phyloP scores from a whole-genome alignment of 1,140 invertebrate species.

The Diorhabda sublineata region DNA sequence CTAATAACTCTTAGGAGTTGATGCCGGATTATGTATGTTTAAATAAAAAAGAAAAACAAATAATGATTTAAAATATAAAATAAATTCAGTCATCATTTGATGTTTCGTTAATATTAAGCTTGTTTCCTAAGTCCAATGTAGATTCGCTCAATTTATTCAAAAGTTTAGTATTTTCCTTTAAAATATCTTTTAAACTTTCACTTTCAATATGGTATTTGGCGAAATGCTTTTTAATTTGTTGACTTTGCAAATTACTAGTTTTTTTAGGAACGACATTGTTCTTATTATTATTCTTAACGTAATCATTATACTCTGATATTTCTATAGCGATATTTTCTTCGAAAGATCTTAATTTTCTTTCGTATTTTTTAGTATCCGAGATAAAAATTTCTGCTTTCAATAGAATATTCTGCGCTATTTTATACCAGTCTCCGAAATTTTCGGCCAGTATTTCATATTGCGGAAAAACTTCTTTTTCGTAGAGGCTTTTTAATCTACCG shows the following conservation, averaged over 20 bases:
- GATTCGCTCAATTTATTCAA: constrained; percentile 27
- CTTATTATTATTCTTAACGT: constrained; percentile 21
- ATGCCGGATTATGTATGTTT: no score
- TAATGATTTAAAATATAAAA: no score
- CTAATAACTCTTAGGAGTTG: no score
- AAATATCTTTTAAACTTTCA: constrained; percentile 26
- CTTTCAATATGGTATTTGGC: constrained; percentile 29
- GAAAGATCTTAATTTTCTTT: constrained; percentile 39
- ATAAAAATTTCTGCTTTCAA: constrained; percentile 71
- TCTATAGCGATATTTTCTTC: constrained; percentile 37
- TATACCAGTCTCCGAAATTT: constrained; percentile 77
- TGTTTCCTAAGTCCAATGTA: constrained; percentile 24
- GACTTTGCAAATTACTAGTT: constrained; percentile 26
- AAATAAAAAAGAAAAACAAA: no score
- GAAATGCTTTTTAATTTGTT: constrained; percentile 29
- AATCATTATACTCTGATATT: constrained; percentile 33
- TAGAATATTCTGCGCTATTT: constrained; percentile 75
- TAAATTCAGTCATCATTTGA: no score
- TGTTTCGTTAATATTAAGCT: background rate
- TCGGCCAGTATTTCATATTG: constrained; percentile 65
- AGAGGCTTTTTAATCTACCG: constrained; percentile 59
- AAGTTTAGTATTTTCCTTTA: constrained; percentile 28
- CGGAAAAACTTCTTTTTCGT: constrained; percentile 62
- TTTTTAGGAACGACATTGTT: constrained; percentile 16
- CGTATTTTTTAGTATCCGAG: constrained; percentile 58